These are phyloP conservation scores for Pelecanoides urinatrix DNA, from an alignment of 2,113 vertebrate genomes.

Conservation along the genomic window DNA sequence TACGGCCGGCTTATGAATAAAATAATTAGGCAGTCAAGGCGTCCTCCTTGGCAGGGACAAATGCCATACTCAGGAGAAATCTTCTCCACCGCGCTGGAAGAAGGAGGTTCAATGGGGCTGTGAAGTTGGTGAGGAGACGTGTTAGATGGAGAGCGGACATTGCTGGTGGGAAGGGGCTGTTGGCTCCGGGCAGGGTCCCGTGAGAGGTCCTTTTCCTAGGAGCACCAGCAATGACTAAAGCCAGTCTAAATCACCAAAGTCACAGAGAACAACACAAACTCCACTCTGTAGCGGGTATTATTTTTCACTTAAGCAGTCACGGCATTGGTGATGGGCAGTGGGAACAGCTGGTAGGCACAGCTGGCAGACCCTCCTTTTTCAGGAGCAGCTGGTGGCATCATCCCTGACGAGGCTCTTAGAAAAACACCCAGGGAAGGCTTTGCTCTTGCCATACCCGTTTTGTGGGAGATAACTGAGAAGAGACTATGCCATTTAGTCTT, in stretches of 20 bases:
- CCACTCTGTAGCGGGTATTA: neutral
- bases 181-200: fast-evolving
- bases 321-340: fast-evolving
- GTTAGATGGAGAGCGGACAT: fast-evolving
- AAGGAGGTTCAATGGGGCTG: neutral
- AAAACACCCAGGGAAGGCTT: neutral
- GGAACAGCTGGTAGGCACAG: neutral
- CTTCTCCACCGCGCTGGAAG: neutral
- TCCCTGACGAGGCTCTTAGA: neutral
- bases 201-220: fast-evolving
- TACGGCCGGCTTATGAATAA: conserved; percentile 13
- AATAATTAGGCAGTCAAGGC: conserved; percentile 26
- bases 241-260: neutral
- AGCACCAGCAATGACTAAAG: neutral
- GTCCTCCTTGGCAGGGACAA: conserved; percentile 1
- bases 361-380: neutral
- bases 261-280: neutral
- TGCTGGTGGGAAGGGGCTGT: neutral
- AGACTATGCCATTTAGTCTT: neutral
- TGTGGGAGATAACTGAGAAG: neutral
- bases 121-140: neutral
- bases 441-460: neutral
- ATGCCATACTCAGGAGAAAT: neutral
- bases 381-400: neutral
- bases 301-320: neutral